Percentiles rank a stretch among this genome's conserved stretches.
These are phyloP conservation scores for Meganola albula DNA, from an alignment of 2,888 invertebrate genomes.

Conservation along the genomic window DNA sequence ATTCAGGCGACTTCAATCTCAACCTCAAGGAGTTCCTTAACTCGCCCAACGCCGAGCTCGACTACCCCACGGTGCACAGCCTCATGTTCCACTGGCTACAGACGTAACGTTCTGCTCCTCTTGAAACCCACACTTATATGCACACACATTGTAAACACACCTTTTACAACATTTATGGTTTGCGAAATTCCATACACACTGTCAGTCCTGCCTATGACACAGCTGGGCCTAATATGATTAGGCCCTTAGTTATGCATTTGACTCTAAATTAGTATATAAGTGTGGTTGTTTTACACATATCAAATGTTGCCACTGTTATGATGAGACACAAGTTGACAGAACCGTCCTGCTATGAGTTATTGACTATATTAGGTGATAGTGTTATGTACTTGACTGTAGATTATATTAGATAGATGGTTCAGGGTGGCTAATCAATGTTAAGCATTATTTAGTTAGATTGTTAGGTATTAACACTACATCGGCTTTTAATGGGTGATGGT, in stretches of 20 bases:
- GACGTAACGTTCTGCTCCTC: constrained; percentile 51
- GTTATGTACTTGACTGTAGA: constrained; percentile 30
- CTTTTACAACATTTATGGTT: too few relatives aligned
- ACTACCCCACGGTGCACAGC: constrained; percentile 71
- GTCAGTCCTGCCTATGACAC: too few relatives aligned
- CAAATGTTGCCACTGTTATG: constrained; percentile 46
- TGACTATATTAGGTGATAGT: constrained; percentile 34
- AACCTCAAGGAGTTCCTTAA: constrained; percentile 60
- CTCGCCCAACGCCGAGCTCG: constrained; percentile 65
- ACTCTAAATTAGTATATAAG: too few relatives aligned
- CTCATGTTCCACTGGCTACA: constrained; percentile 76
- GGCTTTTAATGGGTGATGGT: too few relatives aligned
- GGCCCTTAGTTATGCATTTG: too few relatives aligned
- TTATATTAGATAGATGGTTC: constrained; percentile 24
- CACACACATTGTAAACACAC: too few relatives aligned
- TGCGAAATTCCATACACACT: too few relatives aligned
- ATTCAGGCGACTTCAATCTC: constrained; percentile 43
- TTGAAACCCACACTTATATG: constrained; percentile 17
- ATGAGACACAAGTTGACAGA: constrained; percentile 41
- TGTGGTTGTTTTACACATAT: constrained; percentile 54
- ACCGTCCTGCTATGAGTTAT: constrained; percentile 64
- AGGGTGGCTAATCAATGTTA: constrained; percentile 27
- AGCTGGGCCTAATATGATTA: too few relatives aligned
- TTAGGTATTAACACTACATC: too few relatives aligned
- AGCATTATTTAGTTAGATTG: too few relatives aligned